Conservation (phyloP, 2,888 invertebrate species). For the Cryptus armator region DNA sequence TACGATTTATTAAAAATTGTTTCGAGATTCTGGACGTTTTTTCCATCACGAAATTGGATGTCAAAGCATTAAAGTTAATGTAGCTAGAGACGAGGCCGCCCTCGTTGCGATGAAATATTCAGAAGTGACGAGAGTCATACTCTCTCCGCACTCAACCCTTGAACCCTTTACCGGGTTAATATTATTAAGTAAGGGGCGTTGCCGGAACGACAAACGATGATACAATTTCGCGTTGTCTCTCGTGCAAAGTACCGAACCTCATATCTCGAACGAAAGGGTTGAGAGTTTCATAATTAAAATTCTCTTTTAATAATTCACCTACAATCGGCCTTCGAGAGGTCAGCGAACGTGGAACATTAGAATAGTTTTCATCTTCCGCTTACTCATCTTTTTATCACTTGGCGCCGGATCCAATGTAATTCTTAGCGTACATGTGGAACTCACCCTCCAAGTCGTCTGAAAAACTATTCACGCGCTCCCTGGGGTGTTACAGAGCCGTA, state of each 20-base stretch:
- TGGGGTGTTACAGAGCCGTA: slow-evolving; percentile 59
- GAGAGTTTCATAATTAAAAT: slow-evolving; percentile 48
- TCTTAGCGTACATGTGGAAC: slow-evolving; percentile 13
- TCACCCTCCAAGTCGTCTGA: slow-evolving; percentile 29
- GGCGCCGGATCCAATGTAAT: slow-evolving; percentile 17
- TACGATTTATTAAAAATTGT: too few relatives aligned
- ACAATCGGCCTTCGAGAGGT: slow-evolving; percentile 16
- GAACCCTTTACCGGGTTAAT: slow-evolving; percentile 62
- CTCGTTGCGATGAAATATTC: slow-evolving; percentile 46
- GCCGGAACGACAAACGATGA: slow-evolving; percentile 34
- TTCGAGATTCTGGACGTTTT: background rate
- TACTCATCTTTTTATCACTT: slow-evolving; percentile 33
- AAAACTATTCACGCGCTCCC: slow-evolving; percentile 61
- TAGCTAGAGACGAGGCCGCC: background rate
- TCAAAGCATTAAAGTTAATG: background rate
- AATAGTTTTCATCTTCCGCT: slow-evolving; percentile 9
- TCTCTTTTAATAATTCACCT: slow-evolving; percentile 51
- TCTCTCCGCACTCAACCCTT: slow-evolving; percentile 42
- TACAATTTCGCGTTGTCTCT: slow-evolving; percentile 28
- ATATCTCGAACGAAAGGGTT: slow-evolving; percentile 34
- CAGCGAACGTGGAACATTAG: slow-evolving; percentile 1
- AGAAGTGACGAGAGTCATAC: slow-evolving; percentile 36
- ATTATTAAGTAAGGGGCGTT: slow-evolving; percentile 38
- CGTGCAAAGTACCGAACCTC: background rate
- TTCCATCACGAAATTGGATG: background rate